Conservation (phyloP, 2,113 vertebrate genomes). For the Mormyrus iriodes region DNA sequence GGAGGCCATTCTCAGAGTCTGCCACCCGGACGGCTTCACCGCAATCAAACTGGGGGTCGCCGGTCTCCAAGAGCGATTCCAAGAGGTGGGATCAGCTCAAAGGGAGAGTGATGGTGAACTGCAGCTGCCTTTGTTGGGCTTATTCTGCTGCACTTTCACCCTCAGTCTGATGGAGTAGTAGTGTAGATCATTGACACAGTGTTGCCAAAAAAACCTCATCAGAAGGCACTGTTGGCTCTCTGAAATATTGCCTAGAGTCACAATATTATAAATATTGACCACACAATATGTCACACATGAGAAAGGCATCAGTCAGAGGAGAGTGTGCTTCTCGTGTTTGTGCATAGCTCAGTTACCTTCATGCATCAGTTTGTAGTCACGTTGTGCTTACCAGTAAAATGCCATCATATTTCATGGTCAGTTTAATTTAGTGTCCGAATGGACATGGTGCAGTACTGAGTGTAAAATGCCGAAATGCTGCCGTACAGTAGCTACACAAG, state of each 20-base stretch:
- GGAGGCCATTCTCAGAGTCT: constrained; percentile 79
- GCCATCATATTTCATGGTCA: background rate
- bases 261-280: background rate
- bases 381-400: background rate
- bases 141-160: background rate
- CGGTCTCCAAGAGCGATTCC: constrained; percentile 89
- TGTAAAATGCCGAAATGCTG: background rate
- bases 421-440: no score
- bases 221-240: background rate
- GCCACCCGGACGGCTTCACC: constrained; percentile 92
- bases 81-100: constrained; percentile 71
- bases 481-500: background rate
- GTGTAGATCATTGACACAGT: no score
- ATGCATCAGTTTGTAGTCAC: background rate
- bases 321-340: background rate
- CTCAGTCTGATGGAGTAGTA: no score
- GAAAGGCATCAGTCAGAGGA: no score
- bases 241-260: background rate
- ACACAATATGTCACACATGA: background rate
- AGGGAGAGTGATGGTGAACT: background rate
- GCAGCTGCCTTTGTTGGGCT: background rate
- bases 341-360: background rate
- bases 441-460: no score
- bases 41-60: constrained; percentile 98
- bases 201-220: background rate